Percentiles rank a stretch among this genome's conserved stretches.
Evolutionary conservation across 2,113 vertebrate species (phyloP).

Genomic region (Triplophysa dalaica): DNA sequence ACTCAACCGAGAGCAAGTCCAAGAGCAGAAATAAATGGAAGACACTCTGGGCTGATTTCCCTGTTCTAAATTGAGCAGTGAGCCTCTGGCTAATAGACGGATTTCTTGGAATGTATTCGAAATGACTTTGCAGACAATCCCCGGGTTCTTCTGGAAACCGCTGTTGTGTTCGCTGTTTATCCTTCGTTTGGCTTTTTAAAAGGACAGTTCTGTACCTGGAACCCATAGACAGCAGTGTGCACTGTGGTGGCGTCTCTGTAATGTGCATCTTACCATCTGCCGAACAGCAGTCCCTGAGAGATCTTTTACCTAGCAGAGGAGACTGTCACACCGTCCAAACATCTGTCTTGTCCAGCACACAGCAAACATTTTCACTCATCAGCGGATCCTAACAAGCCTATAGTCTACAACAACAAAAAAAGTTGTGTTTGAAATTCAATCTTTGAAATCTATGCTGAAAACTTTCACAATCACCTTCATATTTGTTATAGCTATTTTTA

Average conservation of each 20-base stretch:
- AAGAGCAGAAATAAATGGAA: neutral
- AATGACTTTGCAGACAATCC: constrained; percentile 17
- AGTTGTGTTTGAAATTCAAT: neutral
- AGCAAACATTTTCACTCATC: constrained; percentile 60
- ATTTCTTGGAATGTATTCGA: constrained; percentile 20
- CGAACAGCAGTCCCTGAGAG: constrained; percentile 75
- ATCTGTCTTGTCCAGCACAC: constrained; percentile 68
- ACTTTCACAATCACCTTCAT: neutral
- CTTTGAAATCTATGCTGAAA: neutral
- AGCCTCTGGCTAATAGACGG: constrained; percentile 1
- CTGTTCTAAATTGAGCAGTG: constrained; percentile 21
- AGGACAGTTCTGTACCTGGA: constrained; percentile 65
- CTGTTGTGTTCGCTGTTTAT: neutral
- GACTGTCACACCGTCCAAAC: constrained; percentile 68
- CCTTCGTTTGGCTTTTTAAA: constrained; percentile 28
- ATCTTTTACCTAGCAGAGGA: constrained; percentile 64
- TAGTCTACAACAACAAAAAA: neutral
- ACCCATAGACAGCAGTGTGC: constrained; percentile 63
- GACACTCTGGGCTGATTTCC: constrained; percentile 17
- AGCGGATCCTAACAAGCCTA: constrained; percentile 60
- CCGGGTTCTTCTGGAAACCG: neutral
- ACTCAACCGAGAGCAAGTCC: constrained; percentile 15
- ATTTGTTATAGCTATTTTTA: neutral
- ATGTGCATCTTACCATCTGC: constrained; percentile 68
- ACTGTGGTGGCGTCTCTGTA: constrained; percentile 66